Conservation (phyloP, 2,113 vertebrate genomes). For the Mormyrus lacerda region DNA sequence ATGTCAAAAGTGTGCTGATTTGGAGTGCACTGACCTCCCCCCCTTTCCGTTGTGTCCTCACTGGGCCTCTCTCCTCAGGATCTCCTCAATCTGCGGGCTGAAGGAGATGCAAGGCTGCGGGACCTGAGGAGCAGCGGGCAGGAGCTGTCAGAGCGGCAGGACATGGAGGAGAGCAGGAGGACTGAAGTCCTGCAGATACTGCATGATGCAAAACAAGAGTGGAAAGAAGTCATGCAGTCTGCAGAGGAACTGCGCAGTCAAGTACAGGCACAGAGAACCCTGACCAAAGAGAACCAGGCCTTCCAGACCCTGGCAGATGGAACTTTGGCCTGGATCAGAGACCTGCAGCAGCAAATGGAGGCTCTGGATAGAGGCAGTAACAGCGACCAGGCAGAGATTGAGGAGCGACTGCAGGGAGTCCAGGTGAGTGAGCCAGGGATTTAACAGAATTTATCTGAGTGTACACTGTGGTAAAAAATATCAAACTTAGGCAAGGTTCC, state of each 20-base stretch:
- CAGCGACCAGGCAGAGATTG: neutral
- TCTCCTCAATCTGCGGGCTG: neutral
- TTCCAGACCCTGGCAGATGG: constrained; percentile 19
- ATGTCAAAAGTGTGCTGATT: neutral
- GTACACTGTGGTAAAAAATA: neutral
- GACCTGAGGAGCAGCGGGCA: neutral
- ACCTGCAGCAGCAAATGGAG: constrained; percentile 20
- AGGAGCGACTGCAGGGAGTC: constrained; percentile 27
- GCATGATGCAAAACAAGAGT: constrained; percentile 38
- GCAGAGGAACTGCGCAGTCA: constrained; percentile 46
- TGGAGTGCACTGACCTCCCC: neutral
- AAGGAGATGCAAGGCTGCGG: constrained; percentile 1
- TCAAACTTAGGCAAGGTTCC: neutral
- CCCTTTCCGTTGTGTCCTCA: neutral
- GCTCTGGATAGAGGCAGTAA: constrained; percentile 5
- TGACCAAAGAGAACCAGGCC: constrained; percentile 11
- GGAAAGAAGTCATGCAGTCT: constrained; percentile 33
- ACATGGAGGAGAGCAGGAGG: constrained; percentile 39
- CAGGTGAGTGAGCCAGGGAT: constrained; percentile 38
- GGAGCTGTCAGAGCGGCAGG: constrained; percentile 10
- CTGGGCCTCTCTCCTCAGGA: neutral
- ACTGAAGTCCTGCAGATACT: constrained; percentile 34
- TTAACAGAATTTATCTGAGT: neutral
- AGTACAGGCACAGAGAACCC: neutral
- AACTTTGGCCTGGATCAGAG: constrained; percentile 17